Base-by-base conservation (phyloP, 2,888 invertebrate species). In the Lasioglossum zephyrum region DNA sequence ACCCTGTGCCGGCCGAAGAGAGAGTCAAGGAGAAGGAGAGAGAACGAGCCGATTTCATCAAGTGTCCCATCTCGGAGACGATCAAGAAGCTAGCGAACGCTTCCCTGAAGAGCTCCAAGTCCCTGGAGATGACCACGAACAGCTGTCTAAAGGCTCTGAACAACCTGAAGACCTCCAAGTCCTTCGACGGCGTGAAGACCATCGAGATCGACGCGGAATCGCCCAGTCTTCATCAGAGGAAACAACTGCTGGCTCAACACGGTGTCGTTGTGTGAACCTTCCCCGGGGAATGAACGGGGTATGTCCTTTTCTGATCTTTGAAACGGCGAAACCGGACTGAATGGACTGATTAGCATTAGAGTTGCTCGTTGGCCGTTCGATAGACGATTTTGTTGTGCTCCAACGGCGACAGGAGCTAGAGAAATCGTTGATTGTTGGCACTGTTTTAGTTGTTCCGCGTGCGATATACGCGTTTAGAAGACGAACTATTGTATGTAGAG, bases 51-150 rank as follows among this genome's bases (percentile, higher is more conserved):
- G 94, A 95, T 76, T 94, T 94, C 72, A 94, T 93, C 31, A 94
- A 94, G 75, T 93, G 93, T 81, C 95, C 95, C 11, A 95, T 95
- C n/a, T 95, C 95, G 0, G 95, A 95, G 81, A 95, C 95, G 0
- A 95, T 95, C 4, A 95, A 93, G 86, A 95, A 94, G 72, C 84
- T 95, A 53, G 94, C 95, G 4, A 95, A 94, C 82, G 94, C 94
- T 26, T 95, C 94, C 16, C 74, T 95, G 36, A 92, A 92, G 66
- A 93, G 92, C 63, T 94, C 94, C 6, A 95, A 94, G 74, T 93
- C 93, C 0, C 83, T 93, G 39, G 93, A 94, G 57, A 92, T 93
- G 79, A 92, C 94, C 11, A 92, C 93, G 31, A 94, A 86, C 77
- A 93, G 89, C 49, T 94, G 94, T 75, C 79, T 93, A 22, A 94